These are phyloP conservation scores for Clarias batrachus DNA, from an alignment of 2,113 vertebrate species.

Conservation along the genomic window DNA sequence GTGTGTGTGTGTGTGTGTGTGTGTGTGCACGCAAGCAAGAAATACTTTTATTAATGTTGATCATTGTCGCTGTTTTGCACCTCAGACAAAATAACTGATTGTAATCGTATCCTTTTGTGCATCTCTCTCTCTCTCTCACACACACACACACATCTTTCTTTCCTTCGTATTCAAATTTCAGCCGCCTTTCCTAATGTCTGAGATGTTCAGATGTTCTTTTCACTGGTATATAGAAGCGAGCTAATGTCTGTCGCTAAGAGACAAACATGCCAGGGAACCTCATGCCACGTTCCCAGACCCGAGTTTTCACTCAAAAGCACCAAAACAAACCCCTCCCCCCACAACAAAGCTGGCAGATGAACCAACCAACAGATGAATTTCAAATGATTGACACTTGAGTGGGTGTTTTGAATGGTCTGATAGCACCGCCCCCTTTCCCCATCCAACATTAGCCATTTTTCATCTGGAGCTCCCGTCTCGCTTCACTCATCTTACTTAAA, in stretches of 20 bases:
- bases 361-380: neutral
- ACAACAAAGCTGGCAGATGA: neutral
- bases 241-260: neutral
- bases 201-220: neutral
- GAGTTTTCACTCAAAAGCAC: neutral
- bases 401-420: neutral
- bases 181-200: neutral
- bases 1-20: constrained; percentile 36
- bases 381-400: neutral
- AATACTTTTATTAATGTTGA: constrained; percentile 42
- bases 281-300: neutral
- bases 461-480: neutral
- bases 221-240: neutral
- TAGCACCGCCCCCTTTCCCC: neutral
- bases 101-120: neutral
- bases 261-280: neutral
- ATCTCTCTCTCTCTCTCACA: no score
- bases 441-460: neutral
- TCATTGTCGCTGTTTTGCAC: constrained; percentile 20
- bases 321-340: neutral
- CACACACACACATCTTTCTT: neutral
- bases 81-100: neutral
- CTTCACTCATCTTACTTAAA: neutral
- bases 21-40: constrained; percentile 9
- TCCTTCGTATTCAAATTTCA: neutral